A percentile compares a stretch with the other conserved stretches of the same genome.
phyloP scores from a whole-genome alignment of 2,888 invertebrate genomes.

The Polyommatus icarus region DNA sequence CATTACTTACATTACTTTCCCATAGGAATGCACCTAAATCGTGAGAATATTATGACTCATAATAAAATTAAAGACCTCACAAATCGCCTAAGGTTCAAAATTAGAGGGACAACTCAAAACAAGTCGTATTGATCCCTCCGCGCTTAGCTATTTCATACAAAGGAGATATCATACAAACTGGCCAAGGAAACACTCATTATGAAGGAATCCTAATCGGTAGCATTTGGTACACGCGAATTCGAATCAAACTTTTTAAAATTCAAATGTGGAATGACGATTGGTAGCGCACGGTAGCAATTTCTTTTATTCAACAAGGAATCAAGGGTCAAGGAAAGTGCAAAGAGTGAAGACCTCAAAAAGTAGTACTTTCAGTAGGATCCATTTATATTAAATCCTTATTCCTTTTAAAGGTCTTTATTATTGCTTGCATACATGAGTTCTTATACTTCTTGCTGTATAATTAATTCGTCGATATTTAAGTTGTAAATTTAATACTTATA shows the following conservation, averaged over 20 bases:
- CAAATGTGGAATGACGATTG: constrained; percentile 56
- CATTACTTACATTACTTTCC: constrained; percentile 30
- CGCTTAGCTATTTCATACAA: background rate
- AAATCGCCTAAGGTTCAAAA: constrained; percentile 24
- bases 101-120: constrained; percentile 20
- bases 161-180: constrained; percentile 22
- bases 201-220: constrained; percentile 67
- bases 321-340: background rate
- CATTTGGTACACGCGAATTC: constrained; percentile 52
- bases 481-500: too few relatives aligned
- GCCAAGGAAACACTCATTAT: constrained; percentile 41
- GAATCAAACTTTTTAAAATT: constrained; percentile 49
- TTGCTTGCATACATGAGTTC: too few relatives aligned
- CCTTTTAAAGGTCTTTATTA: too few relatives aligned
- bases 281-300: constrained; percentile 43
- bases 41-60: constrained; percentile 27
- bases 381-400: too few relatives aligned
- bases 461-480: too few relatives aligned
- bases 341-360: background rate
- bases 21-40: constrained; percentile 19
- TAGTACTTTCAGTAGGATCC: too few relatives aligned
- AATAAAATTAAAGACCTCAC: constrained; percentile 13
- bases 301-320: constrained; percentile 31
- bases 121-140: background rate
- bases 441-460: too few relatives aligned